Evolutionary conservation across 2,113 vertebrate species (phyloP), one percentile per base, ranked within the genome.

Genomic region (Lota lota): DNA sequence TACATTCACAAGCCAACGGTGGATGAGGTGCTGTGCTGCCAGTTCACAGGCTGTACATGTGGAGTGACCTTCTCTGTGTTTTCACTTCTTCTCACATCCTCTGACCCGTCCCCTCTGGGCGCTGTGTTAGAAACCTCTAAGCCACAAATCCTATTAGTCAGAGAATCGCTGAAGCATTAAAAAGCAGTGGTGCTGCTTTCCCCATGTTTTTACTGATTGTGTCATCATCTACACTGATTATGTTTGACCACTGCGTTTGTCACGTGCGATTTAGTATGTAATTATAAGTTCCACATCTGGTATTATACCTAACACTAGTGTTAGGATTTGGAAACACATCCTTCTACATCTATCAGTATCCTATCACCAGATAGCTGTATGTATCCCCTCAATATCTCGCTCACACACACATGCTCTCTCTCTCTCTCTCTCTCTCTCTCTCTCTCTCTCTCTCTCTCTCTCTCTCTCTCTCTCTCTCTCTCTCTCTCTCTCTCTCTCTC

Each of bases 71-170:
- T 53, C 51, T 53, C 51, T 17, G 17, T 33, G 28, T 33, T 33
- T 33, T 33, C 28, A 33, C 28, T 33, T 85, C 81, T 79, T 80
- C 82, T 88, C 76, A 87, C 85, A 87, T 88, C 82, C 84, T 53
- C 28, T 89, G 85, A 90, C 88, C 86, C 87, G 80, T 79, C 81
- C 88, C 84, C 83, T 89, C 62, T 78, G 87, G 80, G 82, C 90
- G 86, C 86, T 87, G 82, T 86, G 85, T 89, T 83, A 81, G 86
- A 76, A 92, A 83, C 77, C 73, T 76, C 69, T 90, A 92, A 92
- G 84, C 85, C 81, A 79, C 73, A 92, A 92, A 92, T 92, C 91
- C 90, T 83, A 90, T 93, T 92, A 92, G 90, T 87, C 68, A 74
- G 72, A 88, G 86, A 86, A 89, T 86, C 86, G 85, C 73, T 87